Evolutionary conservation across 2,113 vertebrate genomes (phyloP).

Genomic region (Uria aalge): DNA sequence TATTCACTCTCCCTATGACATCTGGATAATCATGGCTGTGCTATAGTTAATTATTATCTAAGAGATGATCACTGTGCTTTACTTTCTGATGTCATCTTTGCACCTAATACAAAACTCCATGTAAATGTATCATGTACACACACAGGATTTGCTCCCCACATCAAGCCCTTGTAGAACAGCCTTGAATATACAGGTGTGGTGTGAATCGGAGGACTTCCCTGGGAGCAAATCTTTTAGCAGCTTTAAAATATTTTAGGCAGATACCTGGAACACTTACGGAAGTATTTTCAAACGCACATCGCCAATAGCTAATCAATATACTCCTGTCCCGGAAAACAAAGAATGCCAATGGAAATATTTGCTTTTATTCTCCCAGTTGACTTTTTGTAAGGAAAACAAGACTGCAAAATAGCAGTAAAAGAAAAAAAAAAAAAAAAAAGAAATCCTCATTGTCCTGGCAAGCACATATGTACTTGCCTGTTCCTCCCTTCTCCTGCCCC

Average conservation of each 20-base stretch:
- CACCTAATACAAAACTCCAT: not conserved
- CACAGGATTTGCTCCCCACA: not conserved
- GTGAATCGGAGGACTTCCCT: not conserved
- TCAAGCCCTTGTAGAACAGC: not conserved
- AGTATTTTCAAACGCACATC: not conserved
- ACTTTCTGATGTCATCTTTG: not conserved
- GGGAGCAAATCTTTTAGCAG: not conserved
- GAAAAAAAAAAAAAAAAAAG: not conserved
- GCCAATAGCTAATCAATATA: not conserved
- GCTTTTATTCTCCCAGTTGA: not conserved
- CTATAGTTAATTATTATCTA: conserved; percentile 42
- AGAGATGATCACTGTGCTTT: not conserved
- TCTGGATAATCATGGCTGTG: not conserved
- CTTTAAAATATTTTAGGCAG: not conserved
- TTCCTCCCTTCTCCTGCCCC: not conserved
- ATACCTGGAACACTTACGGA: not conserved
- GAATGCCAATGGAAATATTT: not conserved
- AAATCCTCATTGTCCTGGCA: not conserved
- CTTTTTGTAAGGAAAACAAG: not conserved
- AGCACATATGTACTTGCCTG: not conserved
- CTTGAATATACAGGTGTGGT: not conserved
- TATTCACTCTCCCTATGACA: not conserved
- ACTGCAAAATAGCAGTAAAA: not conserved
- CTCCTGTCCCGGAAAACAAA: not conserved
- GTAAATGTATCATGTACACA: not conserved